Evolutionary conservation across 2,888 invertebrate genomes (phyloP).

Genomic region (Gryllus longicercus): DNA sequence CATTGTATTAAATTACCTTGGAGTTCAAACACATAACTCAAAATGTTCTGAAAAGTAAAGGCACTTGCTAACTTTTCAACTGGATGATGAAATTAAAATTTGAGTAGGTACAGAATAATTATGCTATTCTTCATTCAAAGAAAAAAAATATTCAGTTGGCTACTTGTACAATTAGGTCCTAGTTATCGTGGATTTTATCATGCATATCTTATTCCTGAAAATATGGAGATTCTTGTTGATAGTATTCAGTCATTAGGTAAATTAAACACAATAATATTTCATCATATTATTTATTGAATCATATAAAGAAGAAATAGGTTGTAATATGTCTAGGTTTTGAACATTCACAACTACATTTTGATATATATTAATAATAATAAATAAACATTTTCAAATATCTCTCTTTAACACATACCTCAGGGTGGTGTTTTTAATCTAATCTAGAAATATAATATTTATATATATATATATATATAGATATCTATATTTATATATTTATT

Average conservation of each 20-base stretch:
- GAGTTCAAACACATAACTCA: too few relatives aligned
- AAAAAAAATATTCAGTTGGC: background rate
- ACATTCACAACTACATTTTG: constrained; percentile 2
- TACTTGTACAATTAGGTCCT: too few relatives aligned
- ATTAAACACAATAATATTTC: background rate
- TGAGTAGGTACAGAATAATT: too few relatives aligned
- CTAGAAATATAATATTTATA: background rate
- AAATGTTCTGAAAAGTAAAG: too few relatives aligned
- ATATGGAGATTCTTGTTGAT: too few relatives aligned
- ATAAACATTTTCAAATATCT: constrained; percentile 17
- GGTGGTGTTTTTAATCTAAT: background rate
- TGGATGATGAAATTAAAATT: too few relatives aligned
- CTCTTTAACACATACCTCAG: background rate
- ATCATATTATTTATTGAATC: constrained; percentile 7
- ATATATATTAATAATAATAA: constrained; percentile 3
- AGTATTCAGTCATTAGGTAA: too few relatives aligned
- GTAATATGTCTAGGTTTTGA: background rate
- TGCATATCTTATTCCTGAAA: too few relatives aligned
- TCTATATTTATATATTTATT: background rate
- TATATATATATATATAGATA: background rate
- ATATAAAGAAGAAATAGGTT: constrained; percentile 2
- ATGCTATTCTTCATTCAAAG: background rate
- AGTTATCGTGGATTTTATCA: too few relatives aligned
- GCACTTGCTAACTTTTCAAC: too few relatives aligned
- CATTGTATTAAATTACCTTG: too few relatives aligned